Evolutionary conservation across 2,113 vertebrate species (phyloP).

Genomic region (Callionymus lyra): DNA sequence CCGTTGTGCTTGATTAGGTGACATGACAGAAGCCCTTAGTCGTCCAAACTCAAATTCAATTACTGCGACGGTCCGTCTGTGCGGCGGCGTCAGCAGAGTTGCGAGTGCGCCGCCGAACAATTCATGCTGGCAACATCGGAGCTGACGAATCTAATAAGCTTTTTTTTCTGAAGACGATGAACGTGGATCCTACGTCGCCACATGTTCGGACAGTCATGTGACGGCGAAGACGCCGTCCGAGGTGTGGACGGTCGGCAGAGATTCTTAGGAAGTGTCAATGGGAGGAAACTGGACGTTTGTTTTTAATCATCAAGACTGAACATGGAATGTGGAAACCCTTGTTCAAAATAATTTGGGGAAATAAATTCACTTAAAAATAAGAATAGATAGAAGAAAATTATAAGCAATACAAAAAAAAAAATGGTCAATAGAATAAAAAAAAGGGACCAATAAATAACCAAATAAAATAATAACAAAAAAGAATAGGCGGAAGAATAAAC

Average conservation of each 20-base stretch:
- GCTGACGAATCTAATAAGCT: slow-evolving; percentile 36
- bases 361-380: too few species aligned
- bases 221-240: not conserved
- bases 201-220: slow-evolving; percentile 5
- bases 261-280: too few species aligned
- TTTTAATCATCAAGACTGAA: not conserved
- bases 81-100: slow-evolving; percentile 13
- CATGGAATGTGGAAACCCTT: too few species aligned
- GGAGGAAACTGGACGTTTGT: not conserved
- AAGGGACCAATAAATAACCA: too few species aligned
- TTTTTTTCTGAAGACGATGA: slow-evolving; percentile 28
- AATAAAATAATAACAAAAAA: too few species aligned
- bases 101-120: slow-evolving; percentile 22
- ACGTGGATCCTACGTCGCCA: slow-evolving; percentile 15
- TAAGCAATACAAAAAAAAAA: too few species aligned
- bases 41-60: slow-evolving; percentile 43
- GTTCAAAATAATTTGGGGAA: too few species aligned
- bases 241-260: too few species aligned
- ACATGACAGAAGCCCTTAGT: slow-evolving; percentile 40
- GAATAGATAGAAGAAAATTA: too few species aligned
- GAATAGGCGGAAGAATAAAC: too few species aligned
- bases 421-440: too few species aligned
- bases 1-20: slow-evolving; percentile 45
- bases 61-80: slow-evolving; percentile 20
- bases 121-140: slow-evolving; percentile 32